Evolutionary conservation across 2,888 invertebrate species (phyloP), one percentile per base, ranked within the genome.

Genomic region (Tetragonula carbonaria): DNA sequence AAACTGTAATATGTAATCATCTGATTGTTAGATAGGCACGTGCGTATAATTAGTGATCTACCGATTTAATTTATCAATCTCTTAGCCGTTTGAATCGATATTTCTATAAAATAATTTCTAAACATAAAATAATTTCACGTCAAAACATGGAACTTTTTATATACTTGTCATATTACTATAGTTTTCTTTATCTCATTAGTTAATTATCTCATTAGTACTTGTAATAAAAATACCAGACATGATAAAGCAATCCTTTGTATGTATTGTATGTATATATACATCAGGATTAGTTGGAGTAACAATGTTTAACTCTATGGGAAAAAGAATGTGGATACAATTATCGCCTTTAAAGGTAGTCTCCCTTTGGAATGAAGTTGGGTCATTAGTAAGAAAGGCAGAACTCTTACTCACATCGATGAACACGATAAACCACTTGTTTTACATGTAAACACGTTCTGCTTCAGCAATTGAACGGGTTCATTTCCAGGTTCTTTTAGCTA

Each of bases 371-470:
- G 71, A 73, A 76, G 72, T 73, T 79, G 79, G 68, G 53, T 83
- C 85, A 74, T 82, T 83, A 83, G 83, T 74, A 79, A 83, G 83
- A 73, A 79, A 85, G 76, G 78, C 79, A 83, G 68, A 83, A 76
- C 83, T 82, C 78, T 65, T 70, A 74, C 72, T 73, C 79, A 76
- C 85, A 71, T 79, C 85, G 85, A 63, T 77, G 79, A 83, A 76
- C 83, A 71, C 78, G 79, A 83, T 85, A 83, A 74, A 82, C 78
- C 78, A 68, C 74, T 78, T 74, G 77, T 70, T 78, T 82, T 73
- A 38, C 84, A 55, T 82, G 84, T 82, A 84, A 84, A 82, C 74
- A 82, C 82, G 71, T 51, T 84, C 74, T 70, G 66, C 62, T 75
- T 23, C 71, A 68, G 28, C 71, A 84, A 82, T 82, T 72, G 71